These are phyloP conservation scores for Erannis defoliaria DNA, from an alignment of 2,888 invertebrate species.

Conservation along the genomic window DNA sequence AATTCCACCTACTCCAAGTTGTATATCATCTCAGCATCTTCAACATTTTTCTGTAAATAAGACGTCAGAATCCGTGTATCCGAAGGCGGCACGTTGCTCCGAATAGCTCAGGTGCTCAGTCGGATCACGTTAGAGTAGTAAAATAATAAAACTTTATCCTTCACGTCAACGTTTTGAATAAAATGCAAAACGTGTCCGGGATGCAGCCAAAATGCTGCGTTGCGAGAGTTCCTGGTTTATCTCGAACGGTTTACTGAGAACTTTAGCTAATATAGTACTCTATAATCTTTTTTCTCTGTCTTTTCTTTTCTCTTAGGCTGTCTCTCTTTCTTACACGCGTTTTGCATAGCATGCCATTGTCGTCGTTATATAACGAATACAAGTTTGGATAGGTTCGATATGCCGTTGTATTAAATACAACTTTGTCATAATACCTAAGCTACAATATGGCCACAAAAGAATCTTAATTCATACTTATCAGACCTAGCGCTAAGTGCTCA, in stretches of 20 bases:
- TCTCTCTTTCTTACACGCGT: too few relatives aligned
- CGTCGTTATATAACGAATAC: too few relatives aligned
- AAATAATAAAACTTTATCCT: slow-evolving; percentile 86
- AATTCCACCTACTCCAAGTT: not conserved
- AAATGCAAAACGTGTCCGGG: slow-evolving; percentile 85
- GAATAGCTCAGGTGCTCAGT: slow-evolving; percentile 65
- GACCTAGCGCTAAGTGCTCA: too few relatives aligned
- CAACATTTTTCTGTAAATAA: slow-evolving; percentile 18
- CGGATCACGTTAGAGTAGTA: slow-evolving; percentile 82
- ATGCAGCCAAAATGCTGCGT: slow-evolving; percentile 76
- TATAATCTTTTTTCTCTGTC: not conserved
- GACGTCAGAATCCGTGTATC: slow-evolving; percentile 29
- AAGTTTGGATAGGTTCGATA: too few relatives aligned
- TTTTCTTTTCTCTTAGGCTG: not conserved
- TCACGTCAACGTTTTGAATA: slow-evolving; percentile 85
- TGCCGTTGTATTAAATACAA: too few relatives aligned
- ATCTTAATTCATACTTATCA: too few relatives aligned
- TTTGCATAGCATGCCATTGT: too few relatives aligned
- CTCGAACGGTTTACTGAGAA: slow-evolving; percentile 42
- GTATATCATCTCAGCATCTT: not conserved
- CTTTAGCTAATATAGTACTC: not conserved
- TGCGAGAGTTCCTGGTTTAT: slow-evolving; percentile 46
- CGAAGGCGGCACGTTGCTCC: slow-evolving; percentile 23
- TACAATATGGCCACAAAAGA: too few relatives aligned
- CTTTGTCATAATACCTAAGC: too few relatives aligned